phyloP scores from a whole-genome alignment of 2,888 invertebrate species.

The Acanthopleura granulata region DNA sequence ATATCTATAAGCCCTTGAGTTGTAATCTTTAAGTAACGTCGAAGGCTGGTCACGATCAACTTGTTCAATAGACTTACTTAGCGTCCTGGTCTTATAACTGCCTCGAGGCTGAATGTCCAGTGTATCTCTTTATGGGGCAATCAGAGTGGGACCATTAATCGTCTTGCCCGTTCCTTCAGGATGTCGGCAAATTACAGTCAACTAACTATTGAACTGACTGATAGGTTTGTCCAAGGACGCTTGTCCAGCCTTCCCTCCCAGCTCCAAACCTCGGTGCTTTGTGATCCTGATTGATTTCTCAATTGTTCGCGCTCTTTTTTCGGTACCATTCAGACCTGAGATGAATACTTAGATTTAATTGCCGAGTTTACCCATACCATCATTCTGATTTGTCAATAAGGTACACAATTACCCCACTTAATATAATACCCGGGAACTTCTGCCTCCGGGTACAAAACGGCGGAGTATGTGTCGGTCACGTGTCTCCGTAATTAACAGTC shows the following conservation, averaged over 20 bases:
- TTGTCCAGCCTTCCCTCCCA: neutral
- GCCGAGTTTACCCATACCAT: neutral
- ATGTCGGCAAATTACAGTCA: slow-evolving; percentile 2
- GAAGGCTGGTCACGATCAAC: too few relatives aligned
- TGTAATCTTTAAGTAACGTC: too few relatives aligned
- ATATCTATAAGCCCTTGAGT: too few relatives aligned
- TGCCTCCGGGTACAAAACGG: neutral
- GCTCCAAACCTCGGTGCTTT: neutral
- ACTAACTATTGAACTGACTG: neutral
- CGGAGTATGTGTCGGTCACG: neutral
- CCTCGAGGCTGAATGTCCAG: too few relatives aligned
- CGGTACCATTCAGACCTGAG: neutral
- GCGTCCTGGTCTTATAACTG: too few relatives aligned
- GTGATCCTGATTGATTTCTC: neutral
- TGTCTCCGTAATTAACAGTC: neutral
- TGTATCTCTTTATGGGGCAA: neutral
- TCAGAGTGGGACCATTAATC: neutral
- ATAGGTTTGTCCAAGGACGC: neutral
- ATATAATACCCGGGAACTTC: neutral
- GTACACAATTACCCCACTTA: neutral
- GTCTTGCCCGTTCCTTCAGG: neutral
- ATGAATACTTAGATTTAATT: slow-evolving; percentile 5
- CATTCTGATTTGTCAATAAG: neutral
- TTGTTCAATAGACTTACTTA: too few relatives aligned
- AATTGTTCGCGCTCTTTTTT: neutral